Evolutionary conservation across 2,888 invertebrate species (phyloP).

Genomic region (Danaus chrysippus): DNA sequence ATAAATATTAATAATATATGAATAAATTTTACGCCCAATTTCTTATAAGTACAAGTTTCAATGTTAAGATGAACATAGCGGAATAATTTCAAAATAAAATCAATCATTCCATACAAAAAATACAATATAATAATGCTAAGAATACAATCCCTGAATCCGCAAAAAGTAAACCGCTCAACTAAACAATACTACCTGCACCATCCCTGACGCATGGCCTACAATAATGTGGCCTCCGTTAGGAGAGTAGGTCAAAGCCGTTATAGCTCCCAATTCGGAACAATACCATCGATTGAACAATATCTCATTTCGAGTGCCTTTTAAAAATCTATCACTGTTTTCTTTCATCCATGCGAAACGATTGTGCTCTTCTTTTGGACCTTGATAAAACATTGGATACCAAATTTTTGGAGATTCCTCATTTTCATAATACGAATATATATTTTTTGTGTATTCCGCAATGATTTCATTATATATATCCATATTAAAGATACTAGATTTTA

Average conservation of each 20-base stretch:
- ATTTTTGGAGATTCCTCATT: slow-evolving; percentile 44
- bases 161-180: slow-evolving; percentile 1
- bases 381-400: slow-evolving; percentile 62
- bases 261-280: slow-evolving; percentile 53
- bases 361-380: slow-evolving; percentile 34
- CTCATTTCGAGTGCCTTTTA: slow-evolving; percentile 50
- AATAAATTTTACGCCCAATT: too few relatives aligned
- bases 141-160: background rate
- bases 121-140: background rate
- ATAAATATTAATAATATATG: background rate
- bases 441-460: slow-evolving; percentile 42
- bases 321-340: slow-evolving; percentile 48
- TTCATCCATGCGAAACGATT: slow-evolving; percentile 45
- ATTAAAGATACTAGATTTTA: slow-evolving; percentile 38
- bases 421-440: slow-evolving; percentile 43
- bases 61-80: too few relatives aligned
- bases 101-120: background rate
- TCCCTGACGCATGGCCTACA: slow-evolving; percentile 69
- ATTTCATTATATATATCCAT: slow-evolving; percentile 43
- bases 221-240: slow-evolving; percentile 62
- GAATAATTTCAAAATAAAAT: too few relatives aligned
- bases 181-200: slow-evolving; percentile 62
- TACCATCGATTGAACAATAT: slow-evolving; percentile 55
- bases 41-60: too few relatives aligned
- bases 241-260: slow-evolving; percentile 62